Conservation (phyloP, 1,140 invertebrate species). For the Paracyclopina nana region DNA sequence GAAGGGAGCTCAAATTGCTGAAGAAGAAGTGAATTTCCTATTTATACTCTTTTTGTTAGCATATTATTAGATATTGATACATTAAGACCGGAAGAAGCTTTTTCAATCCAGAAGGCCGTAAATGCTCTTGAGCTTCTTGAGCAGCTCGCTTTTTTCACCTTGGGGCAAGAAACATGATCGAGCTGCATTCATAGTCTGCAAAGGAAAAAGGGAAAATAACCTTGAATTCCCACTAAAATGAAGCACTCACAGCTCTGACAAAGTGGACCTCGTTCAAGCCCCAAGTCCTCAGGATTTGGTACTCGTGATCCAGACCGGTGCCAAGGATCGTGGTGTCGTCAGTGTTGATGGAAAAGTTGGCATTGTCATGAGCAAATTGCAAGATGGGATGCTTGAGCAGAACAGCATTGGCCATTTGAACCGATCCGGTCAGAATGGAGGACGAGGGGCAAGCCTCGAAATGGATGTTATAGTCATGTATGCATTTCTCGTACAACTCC, state of each 20-base stretch:
- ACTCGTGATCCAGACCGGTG: conserved; percentile 29
- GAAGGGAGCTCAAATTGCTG: no score
- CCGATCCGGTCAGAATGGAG: conserved; percentile 32
- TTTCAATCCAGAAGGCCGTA: conserved; percentile 18
- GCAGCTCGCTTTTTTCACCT: conserved; percentile 29
- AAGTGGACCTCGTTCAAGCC: conserved; percentile 21
- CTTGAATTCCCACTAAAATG: conserved; percentile 15
- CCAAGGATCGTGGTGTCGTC: conserved; percentile 38
- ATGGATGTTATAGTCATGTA: conserved; percentile 28
- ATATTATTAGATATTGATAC: no score
- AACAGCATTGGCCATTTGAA: not conserved
- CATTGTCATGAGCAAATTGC: conserved; percentile 36
- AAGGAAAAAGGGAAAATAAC: conserved; percentile 17
- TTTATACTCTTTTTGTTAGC: no score
- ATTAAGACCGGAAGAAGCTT: no score
- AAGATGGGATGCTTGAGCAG: conserved; percentile 10
- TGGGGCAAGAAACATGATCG: conserved; percentile 29
- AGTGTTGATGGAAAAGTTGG: conserved; percentile 38
- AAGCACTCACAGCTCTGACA: conserved; percentile 20
- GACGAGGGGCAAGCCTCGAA: conserved; percentile 38
- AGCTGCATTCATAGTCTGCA: conserved; percentile 34
- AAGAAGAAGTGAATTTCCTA: no score
- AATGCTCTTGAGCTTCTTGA: conserved; percentile 23
- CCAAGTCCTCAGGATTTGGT: conserved; percentile 29
- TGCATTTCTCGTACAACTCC: conserved; percentile 28